Evolutionary conservation across 2,888 invertebrate genomes (phyloP), one percentile per base, ranked within the genome.

Genomic region (Steinernema carpocapsae): DNA sequence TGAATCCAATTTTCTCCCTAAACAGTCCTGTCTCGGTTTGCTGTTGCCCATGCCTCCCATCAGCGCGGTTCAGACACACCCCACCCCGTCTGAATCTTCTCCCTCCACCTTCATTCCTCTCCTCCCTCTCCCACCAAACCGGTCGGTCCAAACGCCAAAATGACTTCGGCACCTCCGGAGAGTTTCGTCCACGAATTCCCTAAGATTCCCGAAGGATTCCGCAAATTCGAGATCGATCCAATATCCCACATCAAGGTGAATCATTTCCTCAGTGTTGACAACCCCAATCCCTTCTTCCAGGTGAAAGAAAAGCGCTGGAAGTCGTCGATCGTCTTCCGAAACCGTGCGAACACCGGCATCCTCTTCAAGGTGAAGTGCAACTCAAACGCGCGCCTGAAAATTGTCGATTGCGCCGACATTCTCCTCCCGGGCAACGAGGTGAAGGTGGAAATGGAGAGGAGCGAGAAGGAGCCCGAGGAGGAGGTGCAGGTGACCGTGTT

Each of bases 281-380:
- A n/a, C n/a, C n/a, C n/a, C n/a, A n/a, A n/a, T n/a, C n/a, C 43
- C 14, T 43, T 14, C 10, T 43, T 43, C 14, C 51, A 56, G 56
- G 56, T 56, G 2, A 56, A 6, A 22, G 56, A 56, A 26, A 56
- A 56, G 56, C 24, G 6, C 2, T 56, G 56, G 56, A 56, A 56
- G 26, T 7, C 56, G 6, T 3, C 22, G 56, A 22, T 56, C 7
- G 17, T 7, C 24, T 26, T 56, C 24, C 22, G 26, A 12, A 56
- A 56, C 17, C 24, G 22, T 17, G 22, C 24, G 6, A 22, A 22
- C 7, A 56, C 56, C 7, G 56, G 56, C 26, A 26, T 56, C 26
- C 56, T 56, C 26, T 26, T 56, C 56, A 56, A 56, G 17, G 56
- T 56, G 56, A 56, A 56, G 26, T 56, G 56, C 22, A 56, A 56